These are phyloP conservation scores for Uropetala carovei DNA, from an alignment of 2,888 invertebrate genomes.

Conservation along the genomic window DNA sequence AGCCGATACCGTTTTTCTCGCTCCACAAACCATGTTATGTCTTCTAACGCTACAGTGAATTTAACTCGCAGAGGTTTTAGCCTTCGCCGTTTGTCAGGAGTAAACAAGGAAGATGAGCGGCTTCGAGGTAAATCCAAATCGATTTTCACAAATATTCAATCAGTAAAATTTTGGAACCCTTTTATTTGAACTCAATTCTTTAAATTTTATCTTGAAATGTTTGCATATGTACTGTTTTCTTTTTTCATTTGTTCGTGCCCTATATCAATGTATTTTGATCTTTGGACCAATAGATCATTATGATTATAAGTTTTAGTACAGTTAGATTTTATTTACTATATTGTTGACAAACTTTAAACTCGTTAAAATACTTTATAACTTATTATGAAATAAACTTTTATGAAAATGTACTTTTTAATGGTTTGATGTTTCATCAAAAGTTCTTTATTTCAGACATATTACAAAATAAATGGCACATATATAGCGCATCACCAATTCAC, in stretches of 20 bases:
- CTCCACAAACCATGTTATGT: neutral
- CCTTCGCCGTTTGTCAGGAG: slow-evolving; percentile 6
- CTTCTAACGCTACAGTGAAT: slow-evolving; percentile 17
- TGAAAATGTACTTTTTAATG: neutral
- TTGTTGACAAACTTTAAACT: neutral
- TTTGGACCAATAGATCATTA: neutral
- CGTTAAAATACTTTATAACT: neutral
- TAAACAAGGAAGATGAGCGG: neutral
- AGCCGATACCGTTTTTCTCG: slow-evolving; percentile 35
- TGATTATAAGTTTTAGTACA: neutral
- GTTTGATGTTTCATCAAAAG: neutral
- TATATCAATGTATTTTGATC: neutral
- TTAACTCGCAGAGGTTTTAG: slow-evolving; percentile 27
- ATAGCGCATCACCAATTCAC: neutral
- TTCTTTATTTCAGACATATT: neutral
- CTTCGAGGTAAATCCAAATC: slow-evolving; percentile 5
- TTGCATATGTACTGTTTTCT: too few relatives aligned
- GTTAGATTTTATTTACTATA: neutral
- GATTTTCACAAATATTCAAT: neutral
- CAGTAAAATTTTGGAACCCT: too few relatives aligned
- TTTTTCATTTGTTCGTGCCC: neutral
- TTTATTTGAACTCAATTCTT: too few relatives aligned
- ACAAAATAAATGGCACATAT: slow-evolving; percentile 16
- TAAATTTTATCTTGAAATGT: too few relatives aligned
- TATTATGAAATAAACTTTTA: too few relatives aligned